Evolutionary conservation across 2,113 vertebrate species (phyloP).

Genomic region (Vidua macroura): DNA sequence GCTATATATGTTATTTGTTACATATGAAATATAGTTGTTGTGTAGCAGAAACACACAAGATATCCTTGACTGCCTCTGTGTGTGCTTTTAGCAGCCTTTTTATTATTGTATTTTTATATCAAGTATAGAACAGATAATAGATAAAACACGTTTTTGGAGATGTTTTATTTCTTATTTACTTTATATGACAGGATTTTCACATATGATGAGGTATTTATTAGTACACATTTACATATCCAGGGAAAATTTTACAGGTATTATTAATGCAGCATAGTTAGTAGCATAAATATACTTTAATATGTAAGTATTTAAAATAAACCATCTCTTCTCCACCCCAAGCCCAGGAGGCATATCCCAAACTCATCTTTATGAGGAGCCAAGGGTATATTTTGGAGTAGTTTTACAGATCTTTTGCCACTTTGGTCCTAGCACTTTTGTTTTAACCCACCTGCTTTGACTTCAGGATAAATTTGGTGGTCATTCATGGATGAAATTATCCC

Average conservation of each 20-base stretch:
- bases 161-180: not conserved
- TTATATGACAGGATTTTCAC: not conserved
- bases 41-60: not conserved
- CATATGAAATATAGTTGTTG: not conserved
- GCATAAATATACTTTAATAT: not conserved
- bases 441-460: not conserved
- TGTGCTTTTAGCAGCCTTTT: not conserved
- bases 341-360: not conserved
- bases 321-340: not conserved
- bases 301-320: not conserved
- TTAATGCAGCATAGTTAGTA: not conserved
- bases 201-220: not conserved
- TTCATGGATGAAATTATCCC: not conserved
- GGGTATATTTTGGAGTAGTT: rapidly evolving
- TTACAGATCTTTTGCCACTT: not conserved
- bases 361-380: not conserved
- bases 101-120: not conserved
- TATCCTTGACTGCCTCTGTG: too few species aligned
- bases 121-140: not conserved
- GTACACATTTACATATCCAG: too few species aligned
- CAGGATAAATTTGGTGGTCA: not conserved
- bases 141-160: not conserved
- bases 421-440: rapidly evolving
- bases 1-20: too few species aligned
- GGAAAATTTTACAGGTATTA: not conserved